These are phyloP conservation scores for Sceloporus undulatus DNA, from an alignment of 2,113 vertebrate species.

Conservation along the genomic window DNA sequence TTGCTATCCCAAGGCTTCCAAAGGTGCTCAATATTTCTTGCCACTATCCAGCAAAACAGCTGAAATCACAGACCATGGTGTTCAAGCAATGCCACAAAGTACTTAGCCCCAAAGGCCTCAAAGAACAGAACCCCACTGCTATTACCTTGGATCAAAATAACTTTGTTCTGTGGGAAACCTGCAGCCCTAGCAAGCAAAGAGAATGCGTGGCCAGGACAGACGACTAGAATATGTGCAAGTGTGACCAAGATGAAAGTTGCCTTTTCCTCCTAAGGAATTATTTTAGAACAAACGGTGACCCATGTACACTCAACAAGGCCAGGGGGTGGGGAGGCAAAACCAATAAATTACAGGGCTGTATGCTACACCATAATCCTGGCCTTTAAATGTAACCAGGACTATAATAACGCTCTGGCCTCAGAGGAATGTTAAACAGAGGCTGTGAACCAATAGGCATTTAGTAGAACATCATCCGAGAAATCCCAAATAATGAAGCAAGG, in stretches of 20 bases:
- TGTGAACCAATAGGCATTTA: constrained; percentile 22
- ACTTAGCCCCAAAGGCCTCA: constrained; percentile 1
- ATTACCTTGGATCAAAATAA: constrained; percentile 27
- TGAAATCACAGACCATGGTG: neutral
- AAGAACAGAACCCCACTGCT: constrained; percentile 19
- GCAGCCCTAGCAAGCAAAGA: neutral
- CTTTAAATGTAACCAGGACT: constrained; percentile 1
- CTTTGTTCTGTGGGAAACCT: constrained; percentile 14
- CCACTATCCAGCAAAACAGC: neutral
- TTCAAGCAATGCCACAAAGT: neutral
- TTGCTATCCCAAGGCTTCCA: neutral
- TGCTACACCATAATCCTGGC: neutral
- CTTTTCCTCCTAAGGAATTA: neutral
- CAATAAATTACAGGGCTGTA: constrained; percentile 25
- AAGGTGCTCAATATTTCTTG: neutral
- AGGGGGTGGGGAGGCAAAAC: neutral
- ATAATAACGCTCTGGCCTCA: constrained; percentile 5
- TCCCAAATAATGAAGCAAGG: neutral
- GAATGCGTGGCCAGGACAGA: neutral
- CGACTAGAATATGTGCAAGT: neutral
- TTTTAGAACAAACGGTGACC: constrained; percentile 20
- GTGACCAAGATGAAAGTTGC: constrained; percentile 13
- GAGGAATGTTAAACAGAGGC: constrained; percentile 17
- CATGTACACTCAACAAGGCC: neutral
- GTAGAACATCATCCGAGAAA: neutral